These are phyloP conservation scores for Peromyscus nudipes DNA, from an alignment of 2,797 vertebrate species.

Conservation along the genomic window DNA sequence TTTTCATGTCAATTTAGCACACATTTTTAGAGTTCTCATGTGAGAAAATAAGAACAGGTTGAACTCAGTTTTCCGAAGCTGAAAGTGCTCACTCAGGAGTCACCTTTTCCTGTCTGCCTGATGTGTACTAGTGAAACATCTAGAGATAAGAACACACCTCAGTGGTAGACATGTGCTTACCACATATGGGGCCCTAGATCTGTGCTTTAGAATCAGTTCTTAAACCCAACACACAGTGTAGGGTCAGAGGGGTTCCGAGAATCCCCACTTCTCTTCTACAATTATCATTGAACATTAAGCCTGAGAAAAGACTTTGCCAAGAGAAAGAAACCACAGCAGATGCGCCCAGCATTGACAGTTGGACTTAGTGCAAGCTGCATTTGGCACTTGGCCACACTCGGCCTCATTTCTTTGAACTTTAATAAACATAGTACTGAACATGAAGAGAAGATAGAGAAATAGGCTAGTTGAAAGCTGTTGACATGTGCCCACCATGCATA, in stretches of 20 bases:
- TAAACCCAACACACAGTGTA: background rate
- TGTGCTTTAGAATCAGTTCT: background rate
- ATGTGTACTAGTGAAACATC: background rate
- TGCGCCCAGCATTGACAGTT: background rate
- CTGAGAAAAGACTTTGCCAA: background rate
- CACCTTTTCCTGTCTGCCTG: background rate
- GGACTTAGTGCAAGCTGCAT: background rate
- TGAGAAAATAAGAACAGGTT: background rate
- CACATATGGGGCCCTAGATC: background rate
- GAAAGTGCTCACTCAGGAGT: background rate
- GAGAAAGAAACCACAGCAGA: rapidly evolving
- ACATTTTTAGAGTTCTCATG: background rate
- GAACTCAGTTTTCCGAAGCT: background rate
- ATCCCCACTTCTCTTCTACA: background rate
- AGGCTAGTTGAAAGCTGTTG: background rate
- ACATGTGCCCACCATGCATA: background rate
- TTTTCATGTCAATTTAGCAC: background rate
- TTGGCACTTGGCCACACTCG: background rate
- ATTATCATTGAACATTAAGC: no score
- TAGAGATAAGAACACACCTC: background rate
- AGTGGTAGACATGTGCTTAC: background rate
- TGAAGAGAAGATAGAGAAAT: background rate
- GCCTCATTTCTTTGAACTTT: background rate
- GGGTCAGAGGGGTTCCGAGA: background rate
- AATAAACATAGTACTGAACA: background rate